Evolutionary conservation across 2,888 invertebrate species (phyloP), one percentile per base, ranked within the genome.

Genomic region (Aphidoletes aphidimyza): DNA sequence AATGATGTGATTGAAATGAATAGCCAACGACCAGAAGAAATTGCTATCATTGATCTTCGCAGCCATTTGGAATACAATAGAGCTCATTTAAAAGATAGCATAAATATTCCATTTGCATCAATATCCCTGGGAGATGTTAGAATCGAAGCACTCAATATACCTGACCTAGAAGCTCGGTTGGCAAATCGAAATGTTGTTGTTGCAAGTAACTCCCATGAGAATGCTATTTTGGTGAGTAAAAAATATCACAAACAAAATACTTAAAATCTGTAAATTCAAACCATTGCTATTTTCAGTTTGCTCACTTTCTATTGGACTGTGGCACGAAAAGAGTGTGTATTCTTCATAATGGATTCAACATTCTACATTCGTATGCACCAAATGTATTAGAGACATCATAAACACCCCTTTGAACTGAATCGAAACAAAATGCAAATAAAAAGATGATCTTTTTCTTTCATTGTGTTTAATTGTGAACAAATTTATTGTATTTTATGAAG

Each of bases 31-130:
- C 91, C 91, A 0, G 88, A 91, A 0, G 89, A 92, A 87, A 88
- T 94, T 85, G 88, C 94, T 22, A 90, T 94, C 0, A 91, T 96
- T 49, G 96, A 96, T 89, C 91, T 95, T 84, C 91, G 96, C 22
- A 88, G 87, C 83, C 84, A 42, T 17, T 36, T 81, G 26, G 49
- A 85, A 9, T 83, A 19, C 42, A 84, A 84, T 26, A 93, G 95
- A 87, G 95, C 95, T 85, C 93, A 95, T 86, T 92, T 98, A 85
- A 93, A 93, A 19, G 94, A 93, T 84, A 97, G 97, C 89, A 93
- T 97, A 84, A 98, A 97, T 90, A 94, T 98, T 88, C 97, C 98
- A 2, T 96, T 95, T 90, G 94, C 94, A 83, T 94, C 94, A 26
- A 94, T 97, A 0, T 93, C 93, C 86, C 91, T 95, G 84, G 93